Percentiles rank a stretch among this genome's conserved stretches.
phyloP scores from a whole-genome alignment of 2,797 vertebrate genomes.

The Petrocephalus schoutedeni region DNA sequence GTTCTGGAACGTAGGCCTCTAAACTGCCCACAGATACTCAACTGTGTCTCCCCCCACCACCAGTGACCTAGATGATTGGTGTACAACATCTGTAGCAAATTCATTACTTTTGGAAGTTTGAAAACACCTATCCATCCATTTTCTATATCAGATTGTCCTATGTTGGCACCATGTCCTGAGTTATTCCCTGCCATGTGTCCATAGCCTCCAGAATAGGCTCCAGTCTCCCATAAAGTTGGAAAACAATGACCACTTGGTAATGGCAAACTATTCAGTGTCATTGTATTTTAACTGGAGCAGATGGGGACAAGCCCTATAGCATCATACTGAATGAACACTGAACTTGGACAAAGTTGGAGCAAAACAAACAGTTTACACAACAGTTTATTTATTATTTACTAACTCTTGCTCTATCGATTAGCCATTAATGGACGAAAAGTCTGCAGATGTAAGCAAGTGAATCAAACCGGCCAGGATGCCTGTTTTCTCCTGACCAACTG shows the following conservation, averaged over 20 bases:
- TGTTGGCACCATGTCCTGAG: background rate
- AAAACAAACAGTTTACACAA: background rate
- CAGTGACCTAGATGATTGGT: background rate
- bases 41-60: no score
- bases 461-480: background rate
- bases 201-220: background rate
- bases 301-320: background rate
- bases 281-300: background rate
- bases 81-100: background rate
- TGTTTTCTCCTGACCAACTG: background rate
- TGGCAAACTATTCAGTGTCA: background rate
- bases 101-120: background rate
- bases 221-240: background rate
- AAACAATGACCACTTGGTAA: background rate
- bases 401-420: background rate
- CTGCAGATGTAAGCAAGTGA: background rate
- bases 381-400: background rate
- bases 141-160: background rate
- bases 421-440: background rate
- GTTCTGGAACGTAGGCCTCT: background rate
- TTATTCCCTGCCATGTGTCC: background rate
- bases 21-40: background rate
- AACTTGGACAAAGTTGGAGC: background rate
- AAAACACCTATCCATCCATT: background rate
- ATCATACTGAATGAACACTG: background rate